Base-by-base conservation (phyloP, 2,888 invertebrate species). In the Baccha elongata region DNA sequence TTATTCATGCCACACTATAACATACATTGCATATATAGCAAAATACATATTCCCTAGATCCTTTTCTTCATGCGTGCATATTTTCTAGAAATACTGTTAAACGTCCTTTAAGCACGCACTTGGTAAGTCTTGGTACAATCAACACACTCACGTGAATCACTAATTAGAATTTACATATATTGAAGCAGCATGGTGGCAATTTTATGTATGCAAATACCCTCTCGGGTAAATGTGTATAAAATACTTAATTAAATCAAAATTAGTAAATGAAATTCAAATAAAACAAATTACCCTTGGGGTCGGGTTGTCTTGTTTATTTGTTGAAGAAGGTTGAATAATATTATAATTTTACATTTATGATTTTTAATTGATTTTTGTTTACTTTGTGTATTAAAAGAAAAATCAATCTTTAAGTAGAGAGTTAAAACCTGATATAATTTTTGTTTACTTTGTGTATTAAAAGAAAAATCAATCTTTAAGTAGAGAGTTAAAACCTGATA, bases 91-190 rank as follows among this genome's bases (percentile, higher is more conserved):
- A 58, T 29, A 19, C 32, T 40, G 21, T 55, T 13, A 65, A 78
- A 78, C 71, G 58, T 32, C 48, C 65, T 42, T 35, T 11, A 17
- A 65, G 58, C 78, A 78, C 78, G 78, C 78, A 78, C 64, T 65
- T 50, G 48, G 13, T 35, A 21, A 71, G 71, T 71, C 64, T 65
- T 50, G 48, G 13, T 35, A 21, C 53, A 53, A n/a, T 71, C 58
- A 78, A 65, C 58, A 65, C 58, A 71, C 55, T 71, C 71, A 78
- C 78, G 78, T 78, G 71, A 78, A 71, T 65, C 44, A 35, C 58
- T 78, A 78, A 78, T 78, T 78, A 78, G 50, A 52, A 60, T 58
- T 65, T 65, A 40, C 13, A 44, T 60, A 26, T 19, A 40, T 37
- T 53, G 42, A 19, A 60, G 11, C 17, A 19, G 17, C 13, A 53